Evolutionary conservation across 1,140 invertebrate genomes (phyloP).

Genomic region (Zaprionus davidi): DNA sequence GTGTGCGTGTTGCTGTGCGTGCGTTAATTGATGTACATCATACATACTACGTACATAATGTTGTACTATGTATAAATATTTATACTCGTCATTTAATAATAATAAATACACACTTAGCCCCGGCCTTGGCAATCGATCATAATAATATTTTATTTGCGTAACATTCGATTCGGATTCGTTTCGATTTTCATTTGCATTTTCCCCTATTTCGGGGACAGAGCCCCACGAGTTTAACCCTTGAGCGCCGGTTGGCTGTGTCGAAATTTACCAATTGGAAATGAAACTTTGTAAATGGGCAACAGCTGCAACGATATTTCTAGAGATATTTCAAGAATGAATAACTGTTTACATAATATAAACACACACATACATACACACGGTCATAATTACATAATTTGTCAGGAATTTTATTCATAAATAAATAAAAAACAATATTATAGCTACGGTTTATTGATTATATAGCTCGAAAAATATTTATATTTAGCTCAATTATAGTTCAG

Average conservation of each 20-base stretch:
- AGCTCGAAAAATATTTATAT: too few relatives aligned
- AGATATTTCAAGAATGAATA: not conserved
- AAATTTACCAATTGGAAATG: constrained; percentile 2
- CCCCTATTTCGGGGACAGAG: not conserved
- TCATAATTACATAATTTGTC: not conserved
- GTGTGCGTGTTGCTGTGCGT: not conserved
- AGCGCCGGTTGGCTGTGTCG: not conserved
- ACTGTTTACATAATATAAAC: not conserved
- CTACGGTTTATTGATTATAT: too few relatives aligned
- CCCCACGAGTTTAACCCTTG: constrained; percentile 2
- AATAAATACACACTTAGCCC: not conserved
- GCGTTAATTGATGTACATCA: constrained; percentile 8
- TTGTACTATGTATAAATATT: constrained; percentile 12
- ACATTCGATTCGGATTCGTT: constrained; percentile 2
- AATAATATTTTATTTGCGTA: constrained; percentile 5
- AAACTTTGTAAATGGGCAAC: constrained; percentile 3
- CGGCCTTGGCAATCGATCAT: constrained; percentile 22
- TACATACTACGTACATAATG: not conserved
- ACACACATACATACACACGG: not conserved
- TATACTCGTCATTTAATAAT: not conserved
- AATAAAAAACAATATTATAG: not conserved
- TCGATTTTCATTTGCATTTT: constrained; percentile 12
- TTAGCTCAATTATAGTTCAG: too few relatives aligned
- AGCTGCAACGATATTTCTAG: not conserved
- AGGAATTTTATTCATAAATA: not conserved